phyloP scores from a whole-genome alignment of 2,113 vertebrate genomes.

The Probosciger aterrimus region DNA sequence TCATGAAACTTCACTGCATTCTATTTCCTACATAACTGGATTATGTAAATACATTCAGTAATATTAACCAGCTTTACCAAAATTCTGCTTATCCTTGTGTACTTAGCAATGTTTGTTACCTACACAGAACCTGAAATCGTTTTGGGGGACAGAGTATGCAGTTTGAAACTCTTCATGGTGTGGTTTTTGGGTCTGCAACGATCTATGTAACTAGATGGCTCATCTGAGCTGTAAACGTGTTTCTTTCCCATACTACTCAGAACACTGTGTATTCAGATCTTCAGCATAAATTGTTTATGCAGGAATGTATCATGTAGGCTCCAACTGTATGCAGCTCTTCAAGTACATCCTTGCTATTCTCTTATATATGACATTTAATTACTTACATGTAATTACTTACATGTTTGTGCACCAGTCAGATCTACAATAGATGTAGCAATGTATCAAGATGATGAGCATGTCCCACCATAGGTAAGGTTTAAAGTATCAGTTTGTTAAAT shows the following conservation, averaged over 20 bases:
- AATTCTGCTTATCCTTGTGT: background rate
- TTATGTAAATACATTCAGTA: background rate
- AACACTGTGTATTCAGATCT: background rate
- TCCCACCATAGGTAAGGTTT: background rate
- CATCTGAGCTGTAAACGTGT: background rate
- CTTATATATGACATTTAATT: background rate
- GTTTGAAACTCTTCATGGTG: background rate
- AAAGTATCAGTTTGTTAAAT: background rate
- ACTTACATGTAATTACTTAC: background rate
- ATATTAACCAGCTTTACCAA: background rate
- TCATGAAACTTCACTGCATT: background rate
- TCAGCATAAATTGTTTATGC: background rate
- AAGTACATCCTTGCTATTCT: background rate
- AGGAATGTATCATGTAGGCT: background rate
- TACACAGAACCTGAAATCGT: background rate
- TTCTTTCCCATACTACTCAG: background rate
- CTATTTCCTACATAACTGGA: background rate
- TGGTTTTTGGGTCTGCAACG: background rate
- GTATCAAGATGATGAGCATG: background rate
- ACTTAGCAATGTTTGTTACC: background rate
- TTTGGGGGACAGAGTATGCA: background rate
- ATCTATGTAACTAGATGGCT: background rate
- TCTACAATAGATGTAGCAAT: background rate
- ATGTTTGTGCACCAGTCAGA: background rate
- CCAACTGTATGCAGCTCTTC: background rate